These are phyloP conservation scores for Heliconius sara DNA, from an alignment of 2,888 invertebrate genomes.

Conservation along the genomic window DNA sequence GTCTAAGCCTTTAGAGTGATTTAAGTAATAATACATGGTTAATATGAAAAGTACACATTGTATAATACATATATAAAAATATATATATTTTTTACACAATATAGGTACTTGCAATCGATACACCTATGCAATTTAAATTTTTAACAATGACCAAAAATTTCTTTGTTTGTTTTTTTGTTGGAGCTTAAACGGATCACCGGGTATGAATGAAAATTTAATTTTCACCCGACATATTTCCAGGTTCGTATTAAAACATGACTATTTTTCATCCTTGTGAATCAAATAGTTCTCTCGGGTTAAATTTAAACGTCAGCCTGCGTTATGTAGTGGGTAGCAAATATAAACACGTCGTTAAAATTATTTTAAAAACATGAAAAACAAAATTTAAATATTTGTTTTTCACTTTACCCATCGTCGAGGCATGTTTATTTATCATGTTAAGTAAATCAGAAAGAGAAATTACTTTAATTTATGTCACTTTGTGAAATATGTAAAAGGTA, in stretches of 20 bases:
- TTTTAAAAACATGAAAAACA: conserved; percentile 37
- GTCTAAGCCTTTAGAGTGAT: neutral
- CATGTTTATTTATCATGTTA: conserved; percentile 35
- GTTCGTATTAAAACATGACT: conserved; percentile 42
- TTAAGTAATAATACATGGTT: neutral
- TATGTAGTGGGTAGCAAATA: conserved; percentile 31
- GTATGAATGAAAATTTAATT: conserved; percentile 50
- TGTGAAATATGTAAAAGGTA: neutral
- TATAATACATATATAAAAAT: too few species aligned
- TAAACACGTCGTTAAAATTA: conserved; percentile 35
- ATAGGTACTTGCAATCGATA: too few species aligned
- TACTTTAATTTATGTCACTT: conserved; percentile 22
- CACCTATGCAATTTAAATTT: neutral
- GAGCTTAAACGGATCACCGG: conserved; percentile 50
- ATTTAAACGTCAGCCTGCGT: conserved; percentile 32
- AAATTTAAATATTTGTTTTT: conserved; percentile 37
- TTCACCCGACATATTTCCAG: conserved; percentile 31
- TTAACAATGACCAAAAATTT: conserved; percentile 49
- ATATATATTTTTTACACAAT: too few species aligned
- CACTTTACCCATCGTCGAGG: conserved; percentile 22
- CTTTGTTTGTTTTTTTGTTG: conserved; percentile 51
- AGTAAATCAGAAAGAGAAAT: conserved; percentile 33
- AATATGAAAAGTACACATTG: too few species aligned
- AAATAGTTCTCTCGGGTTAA: conserved; percentile 42
- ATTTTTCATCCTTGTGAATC: conserved; percentile 46